These are phyloP conservation scores for Misgurnus anguillicaudatus DNA, from an alignment of 2,113 vertebrate genomes.

Conservation along the genomic window DNA sequence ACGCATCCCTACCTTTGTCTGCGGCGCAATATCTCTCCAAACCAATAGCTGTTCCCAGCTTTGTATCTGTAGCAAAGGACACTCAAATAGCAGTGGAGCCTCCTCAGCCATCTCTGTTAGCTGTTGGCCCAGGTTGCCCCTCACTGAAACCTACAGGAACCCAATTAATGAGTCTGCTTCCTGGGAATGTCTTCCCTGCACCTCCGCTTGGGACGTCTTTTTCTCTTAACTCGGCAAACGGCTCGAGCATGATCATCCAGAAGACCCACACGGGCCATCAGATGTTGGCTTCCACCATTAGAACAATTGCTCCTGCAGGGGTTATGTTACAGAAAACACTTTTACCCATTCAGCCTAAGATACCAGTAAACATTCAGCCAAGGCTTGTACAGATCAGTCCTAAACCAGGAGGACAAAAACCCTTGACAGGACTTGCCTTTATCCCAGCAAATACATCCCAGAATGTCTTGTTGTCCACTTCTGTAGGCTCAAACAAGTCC, in stretches of 20 bases:
- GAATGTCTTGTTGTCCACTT: conserved; percentile 71
- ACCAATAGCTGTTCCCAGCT: conserved; percentile 63
- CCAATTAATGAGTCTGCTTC: conserved; percentile 76
- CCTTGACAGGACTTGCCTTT: conserved; percentile 68
- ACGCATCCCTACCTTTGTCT: conserved; percentile 63
- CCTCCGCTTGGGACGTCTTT: conserved; percentile 71
- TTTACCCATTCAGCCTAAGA: conserved; percentile 76
- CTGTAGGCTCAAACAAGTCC: conserved; percentile 63
- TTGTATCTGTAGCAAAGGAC: conserved; percentile 68
- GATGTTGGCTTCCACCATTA: conserved; percentile 64
- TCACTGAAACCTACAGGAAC: conserved; percentile 74
- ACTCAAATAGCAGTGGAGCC: conserved; percentile 77
- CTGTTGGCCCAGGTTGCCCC: conserved; percentile 76
- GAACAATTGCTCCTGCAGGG: conserved; percentile 61
- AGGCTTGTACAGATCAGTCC: conserved; percentile 78
- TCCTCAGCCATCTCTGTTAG: conserved; percentile 77
- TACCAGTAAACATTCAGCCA: conserved; percentile 79
- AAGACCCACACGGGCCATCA: conserved; percentile 68
- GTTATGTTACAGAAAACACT: conserved; percentile 70
- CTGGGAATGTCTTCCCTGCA: conserved; percentile 75
- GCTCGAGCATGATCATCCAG: conserved; percentile 74
- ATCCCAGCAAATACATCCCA: conserved; percentile 68
- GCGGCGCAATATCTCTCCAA: conserved; percentile 69
- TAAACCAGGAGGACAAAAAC: conserved; percentile 73
- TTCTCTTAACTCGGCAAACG: conserved; percentile 72